Conservation (phyloP, 1,140 invertebrate genomes). For the Agrilus planipennis region DNA sequence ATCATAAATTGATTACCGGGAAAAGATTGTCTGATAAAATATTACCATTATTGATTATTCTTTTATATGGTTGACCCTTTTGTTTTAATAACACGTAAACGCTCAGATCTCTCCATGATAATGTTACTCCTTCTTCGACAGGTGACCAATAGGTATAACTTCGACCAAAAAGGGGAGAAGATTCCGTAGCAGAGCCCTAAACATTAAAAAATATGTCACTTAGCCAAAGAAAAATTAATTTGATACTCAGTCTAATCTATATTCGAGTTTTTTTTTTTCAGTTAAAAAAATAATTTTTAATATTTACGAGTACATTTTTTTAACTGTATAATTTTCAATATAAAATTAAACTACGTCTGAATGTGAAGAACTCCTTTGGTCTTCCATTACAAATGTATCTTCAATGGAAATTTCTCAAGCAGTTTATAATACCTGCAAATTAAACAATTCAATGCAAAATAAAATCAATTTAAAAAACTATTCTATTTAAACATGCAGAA, state of each 20-base stretch:
- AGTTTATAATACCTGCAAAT: no score
- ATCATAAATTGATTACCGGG: no score
- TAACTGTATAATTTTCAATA: no score
- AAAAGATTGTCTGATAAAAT: no score
- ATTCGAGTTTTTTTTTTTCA: not conserved
- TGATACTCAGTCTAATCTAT: not conserved
- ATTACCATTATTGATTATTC: constrained; percentile 57
- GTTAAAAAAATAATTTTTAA: not conserved
- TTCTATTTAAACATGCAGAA: no score
- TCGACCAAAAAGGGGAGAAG: constrained; percentile 9
- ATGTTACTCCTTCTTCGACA: constrained; percentile 45
- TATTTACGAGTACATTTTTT: no score
- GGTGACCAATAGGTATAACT: constrained; percentile 41
- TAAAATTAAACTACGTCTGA: no score
- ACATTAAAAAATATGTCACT: not conserved
- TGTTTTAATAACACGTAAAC: constrained; percentile 51
- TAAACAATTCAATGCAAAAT: no score
- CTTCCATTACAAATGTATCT: no score
- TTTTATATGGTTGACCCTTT: constrained; percentile 43
- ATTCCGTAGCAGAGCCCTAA: not conserved
- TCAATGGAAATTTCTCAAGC: no score
- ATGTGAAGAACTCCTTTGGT: no score
- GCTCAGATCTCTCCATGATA: constrained; percentile 63
- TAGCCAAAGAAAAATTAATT: not conserved
- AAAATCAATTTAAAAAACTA: no score